Base-by-base conservation (phyloP, 2,888 invertebrate species). In the Muscina levida region DNA sequence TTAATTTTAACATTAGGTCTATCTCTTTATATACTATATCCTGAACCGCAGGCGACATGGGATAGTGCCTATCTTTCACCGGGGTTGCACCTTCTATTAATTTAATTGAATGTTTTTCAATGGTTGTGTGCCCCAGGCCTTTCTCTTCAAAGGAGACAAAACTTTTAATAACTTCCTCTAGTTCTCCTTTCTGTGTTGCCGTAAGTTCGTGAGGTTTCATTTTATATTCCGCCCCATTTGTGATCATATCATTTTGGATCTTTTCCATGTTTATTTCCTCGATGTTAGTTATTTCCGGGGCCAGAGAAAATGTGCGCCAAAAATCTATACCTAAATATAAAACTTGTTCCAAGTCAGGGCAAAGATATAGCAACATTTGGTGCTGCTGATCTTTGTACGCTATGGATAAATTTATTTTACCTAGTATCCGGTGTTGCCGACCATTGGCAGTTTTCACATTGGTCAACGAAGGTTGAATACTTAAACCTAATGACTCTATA, bases 51-150 rank as follows among this genome's bases (percentile, higher is more conserved):
- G 66, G 66, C 5, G 39, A 42, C 11, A 57, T 15, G n/a, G 44
- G 44, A 42, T 83, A 84, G 37, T 82, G 79, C 0, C 82, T 68
- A 13, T 78, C 78, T n/a, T 73, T 73, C n/a, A 78, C 65, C 11
- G 65, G 65, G 8, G 19, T n/a, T 17, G 65, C 65, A 22, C 65
- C 65, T 2, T 65, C 65, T 31, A 66, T 17, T 66, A 39, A 11
- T 44, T 44, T 17, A 31, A 26, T 17, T 37, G 15, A 2, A 22
- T 22, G 10, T 53, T n/a, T n/a, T n/a, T n/a, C 51, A 1, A 53
- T 1, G 10, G 51, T 22, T 6, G 51, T 53, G 4, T 53, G 5
- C 1, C 51, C 51, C 13, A 53, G 24, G 1, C 22, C 51, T 13
- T 53, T 53, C 22, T 19, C 10, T 15, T 53, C 51, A 22, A 53